Conservation (phyloP, 2,113 vertebrate species). For the Phalacrocorax carbo region DNA sequence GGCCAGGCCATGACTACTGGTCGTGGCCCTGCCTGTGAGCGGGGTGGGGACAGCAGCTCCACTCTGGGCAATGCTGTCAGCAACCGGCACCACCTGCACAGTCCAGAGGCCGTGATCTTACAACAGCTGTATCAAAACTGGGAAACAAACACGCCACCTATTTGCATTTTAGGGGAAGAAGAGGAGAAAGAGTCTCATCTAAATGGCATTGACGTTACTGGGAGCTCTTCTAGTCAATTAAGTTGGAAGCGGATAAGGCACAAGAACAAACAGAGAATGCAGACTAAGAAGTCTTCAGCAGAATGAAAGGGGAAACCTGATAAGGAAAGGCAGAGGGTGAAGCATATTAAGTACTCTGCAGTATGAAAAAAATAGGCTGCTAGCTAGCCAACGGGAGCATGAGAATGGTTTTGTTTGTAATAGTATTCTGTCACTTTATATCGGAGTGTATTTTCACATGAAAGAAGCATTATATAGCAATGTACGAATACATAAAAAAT, state of each 20-base stretch:
- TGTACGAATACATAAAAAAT: not conserved
- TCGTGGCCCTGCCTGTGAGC: accelerated
- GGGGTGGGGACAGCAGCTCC: not conserved
- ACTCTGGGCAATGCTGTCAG: not conserved
- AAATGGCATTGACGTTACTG: not conserved
- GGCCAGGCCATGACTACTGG: not conserved
- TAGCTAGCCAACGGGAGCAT: not conserved
- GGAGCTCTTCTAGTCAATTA: conserved; percentile 13
- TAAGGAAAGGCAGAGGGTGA: conserved; percentile 21
- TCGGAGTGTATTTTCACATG: not conserved
- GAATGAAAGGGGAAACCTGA: conserved; percentile 23
- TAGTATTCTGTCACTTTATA: not conserved
- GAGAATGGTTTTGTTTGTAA: not conserved
- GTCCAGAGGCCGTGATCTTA: not conserved
- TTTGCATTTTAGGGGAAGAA: not conserved
- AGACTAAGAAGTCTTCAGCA: not conserved
- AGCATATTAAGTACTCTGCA: not conserved
- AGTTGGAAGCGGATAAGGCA: conserved; percentile 3
- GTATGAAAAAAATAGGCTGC: not conserved
- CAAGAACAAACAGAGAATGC: not conserved
- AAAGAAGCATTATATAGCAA: not conserved
- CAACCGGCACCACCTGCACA: not conserved
- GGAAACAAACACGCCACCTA: not conserved
- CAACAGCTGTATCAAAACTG: not conserved
- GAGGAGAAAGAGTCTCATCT: not conserved